Base-by-base conservation (phyloP, 1,140 invertebrate species). In the Pseudomyrmex pallidus region DNA sequence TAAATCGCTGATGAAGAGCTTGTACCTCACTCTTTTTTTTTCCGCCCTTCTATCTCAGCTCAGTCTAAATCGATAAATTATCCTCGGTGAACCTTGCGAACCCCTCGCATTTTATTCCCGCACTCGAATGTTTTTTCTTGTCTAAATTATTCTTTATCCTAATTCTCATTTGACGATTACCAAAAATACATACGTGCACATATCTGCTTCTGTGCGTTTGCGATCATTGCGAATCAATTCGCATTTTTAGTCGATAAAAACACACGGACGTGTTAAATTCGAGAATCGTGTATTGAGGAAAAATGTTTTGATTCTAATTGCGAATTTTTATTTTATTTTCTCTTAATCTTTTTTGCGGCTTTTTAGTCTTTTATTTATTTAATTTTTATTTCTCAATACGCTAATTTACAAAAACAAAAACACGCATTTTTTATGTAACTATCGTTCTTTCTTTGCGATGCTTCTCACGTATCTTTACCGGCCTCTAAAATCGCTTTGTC, bases 1-100 rank as follows among this genome's bases (percentile, higher is more conserved):
- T 90, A 92, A 93, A 94, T 93, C 87, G 87, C 90, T 94, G 92
- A 94, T 94, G 93, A 94, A 92, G 90, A 93, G 91, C 89, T 83
- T 72, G 87, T 84, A 25, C 83, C 67, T 25, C 72, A 62, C 59
- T 82, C 82, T 82, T 90, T 86, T 83, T 82, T 90, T 86, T 83
- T 84, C 67, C 59, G 62, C 67, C 67, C 78, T 52, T 80, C 62
- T 70, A 64, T 66, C 82, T 64, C 83, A 59, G 44, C 52, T 57
- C 17, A 25, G 50, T 57, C 56, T 76, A 44, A 88, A 88, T 87
- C 87, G 72, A 88, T 88, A 87, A 85, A 87, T 87, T 87, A 87
- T 87, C 66, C 83, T 61, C 44, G 61, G 57, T 59, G 22, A 73
- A 77, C 72, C 67, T 35, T 25, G 70, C 67, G 74, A 74, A 48